A percentile compares a stretch with the other conserved stretches of the same genome.
phyloP scores from a whole-genome alignment of 1,140 invertebrate species.

The Drosophila kepulauana region DNA sequence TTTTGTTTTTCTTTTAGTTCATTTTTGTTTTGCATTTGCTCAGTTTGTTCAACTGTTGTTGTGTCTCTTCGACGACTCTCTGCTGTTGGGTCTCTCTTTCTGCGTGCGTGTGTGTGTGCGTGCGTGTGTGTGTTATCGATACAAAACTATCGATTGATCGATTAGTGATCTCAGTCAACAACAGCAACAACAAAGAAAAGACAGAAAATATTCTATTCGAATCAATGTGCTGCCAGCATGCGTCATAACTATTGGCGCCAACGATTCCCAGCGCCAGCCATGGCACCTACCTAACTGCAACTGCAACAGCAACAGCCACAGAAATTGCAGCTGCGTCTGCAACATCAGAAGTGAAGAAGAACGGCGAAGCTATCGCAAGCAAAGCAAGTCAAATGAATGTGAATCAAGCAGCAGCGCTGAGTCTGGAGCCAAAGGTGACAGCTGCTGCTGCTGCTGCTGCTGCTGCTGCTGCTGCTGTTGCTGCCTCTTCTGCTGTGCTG shows the following conservation, averaged over 20 bases:
- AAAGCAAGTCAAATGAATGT: constrained; percentile 47
- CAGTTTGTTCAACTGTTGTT: neutral
- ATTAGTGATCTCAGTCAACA: neutral
- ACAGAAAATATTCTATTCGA: neutral
- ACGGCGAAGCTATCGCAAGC: neutral
- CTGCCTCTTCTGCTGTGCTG: too few species aligned
- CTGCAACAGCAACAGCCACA: constrained; percentile 44
- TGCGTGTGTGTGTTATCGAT: constrained; percentile 8
- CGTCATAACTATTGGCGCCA: constrained; percentile 45
- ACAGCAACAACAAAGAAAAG: neutral
- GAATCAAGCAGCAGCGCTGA: constrained; percentile 38
- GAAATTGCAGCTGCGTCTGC: constrained; percentile 15
- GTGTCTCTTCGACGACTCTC: constrained; percentile 1
- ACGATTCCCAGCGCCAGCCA: constrained; percentile 37
- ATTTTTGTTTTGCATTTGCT: too few species aligned
- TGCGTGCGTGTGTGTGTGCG: constrained; percentile 12
- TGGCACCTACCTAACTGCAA: constrained; percentile 55
- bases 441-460: constrained; percentile 39
- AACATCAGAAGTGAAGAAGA: constrained; percentile 20
- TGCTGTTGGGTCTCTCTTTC: constrained; percentile 14
- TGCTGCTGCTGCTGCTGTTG: constrained; percentile 1
- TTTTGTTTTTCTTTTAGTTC: constrained; percentile 7
- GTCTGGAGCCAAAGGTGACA: constrained; percentile 41
- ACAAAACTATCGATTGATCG: neutral
- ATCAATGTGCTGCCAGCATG: constrained; percentile 33